Evolutionary conservation across 2,888 invertebrate genomes (phyloP).

Genomic region (Nemapogon koenigi): DNA sequence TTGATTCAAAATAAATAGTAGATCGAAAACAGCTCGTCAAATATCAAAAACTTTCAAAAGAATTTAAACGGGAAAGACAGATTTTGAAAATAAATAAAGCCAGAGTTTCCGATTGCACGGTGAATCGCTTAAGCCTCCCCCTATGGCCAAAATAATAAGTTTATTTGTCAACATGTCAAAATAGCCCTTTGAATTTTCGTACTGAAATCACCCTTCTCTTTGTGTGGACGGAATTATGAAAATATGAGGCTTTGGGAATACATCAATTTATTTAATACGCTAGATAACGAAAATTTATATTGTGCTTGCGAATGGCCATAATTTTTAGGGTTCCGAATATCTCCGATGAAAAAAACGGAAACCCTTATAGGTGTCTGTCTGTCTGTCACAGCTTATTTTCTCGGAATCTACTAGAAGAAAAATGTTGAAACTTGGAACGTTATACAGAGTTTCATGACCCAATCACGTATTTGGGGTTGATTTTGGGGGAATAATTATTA

Average conservation of each 20-base stretch:
- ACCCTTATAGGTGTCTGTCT: too few relatives aligned
- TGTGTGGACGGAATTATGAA: conserved; percentile 14
- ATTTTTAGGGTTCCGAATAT: too few relatives aligned
- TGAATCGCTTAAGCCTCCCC: conserved; percentile 6
- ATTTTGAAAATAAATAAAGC: conserved; percentile 28
- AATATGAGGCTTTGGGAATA: conserved; percentile 20
- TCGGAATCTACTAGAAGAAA: too few relatives aligned
- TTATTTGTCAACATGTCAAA: conserved; percentile 58
- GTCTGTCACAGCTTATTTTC: too few relatives aligned
- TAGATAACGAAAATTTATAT: neutral
- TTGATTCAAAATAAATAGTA: too few relatives aligned
- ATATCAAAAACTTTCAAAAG: conserved; percentile 22
- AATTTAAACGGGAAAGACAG: conserved; percentile 29
- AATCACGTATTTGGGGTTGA: too few relatives aligned
- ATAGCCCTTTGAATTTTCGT: conserved; percentile 55
- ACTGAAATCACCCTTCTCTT: conserved; percentile 34
- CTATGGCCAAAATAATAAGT: conserved; percentile 15
- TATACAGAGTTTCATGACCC: too few relatives aligned
- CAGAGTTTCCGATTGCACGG: conserved; percentile 31
- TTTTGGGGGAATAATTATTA: too few relatives aligned
- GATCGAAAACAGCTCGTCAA: too few relatives aligned
- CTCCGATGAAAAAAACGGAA: too few relatives aligned
- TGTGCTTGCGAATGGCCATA: neutral
- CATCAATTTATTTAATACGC: conserved; percentile 39
- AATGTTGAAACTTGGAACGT: too few relatives aligned